These are phyloP conservation scores for Apamea monoglypha DNA, from an alignment of 2,888 invertebrate species.

Conservation along the genomic window DNA sequence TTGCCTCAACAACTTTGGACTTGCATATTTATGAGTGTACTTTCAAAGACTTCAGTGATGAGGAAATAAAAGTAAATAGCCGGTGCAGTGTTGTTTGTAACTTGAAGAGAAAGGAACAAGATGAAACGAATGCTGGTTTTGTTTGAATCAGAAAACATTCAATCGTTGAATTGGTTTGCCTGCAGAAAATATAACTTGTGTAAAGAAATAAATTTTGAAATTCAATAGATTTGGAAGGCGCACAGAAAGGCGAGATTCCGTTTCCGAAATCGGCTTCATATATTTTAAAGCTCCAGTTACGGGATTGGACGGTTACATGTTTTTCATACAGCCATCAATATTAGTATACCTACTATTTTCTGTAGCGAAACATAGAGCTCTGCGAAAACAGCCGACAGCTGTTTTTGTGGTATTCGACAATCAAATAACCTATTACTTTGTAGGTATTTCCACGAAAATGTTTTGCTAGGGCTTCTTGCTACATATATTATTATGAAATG, in stretches of 20 bases:
- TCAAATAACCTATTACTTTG: constrained; percentile 35
- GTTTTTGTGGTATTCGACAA: constrained; percentile 31
- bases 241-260: constrained; percentile 47
- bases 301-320: constrained; percentile 46
- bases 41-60: constrained; percentile 86
- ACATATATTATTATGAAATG: not conserved
- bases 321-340: constrained; percentile 34
- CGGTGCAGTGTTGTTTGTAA: constrained; percentile 77
- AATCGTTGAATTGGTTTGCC: constrained; percentile 22
- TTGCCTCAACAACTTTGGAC: constrained; percentile 81
- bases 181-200: constrained; percentile 22
- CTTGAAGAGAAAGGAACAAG: constrained; percentile 71
- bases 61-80: constrained; percentile 84
- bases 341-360: constrained; percentile 43
- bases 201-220: constrained; percentile 48
- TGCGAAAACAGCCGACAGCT: constrained; percentile 11
- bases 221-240: constrained; percentile 40
- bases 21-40: constrained; percentile 87
- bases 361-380: constrained; percentile 26
- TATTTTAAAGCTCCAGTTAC: constrained; percentile 57
- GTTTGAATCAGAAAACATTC: constrained; percentile 51
- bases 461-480: constrained; percentile 19
- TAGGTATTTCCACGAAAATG: constrained; percentile 5
- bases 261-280: constrained; percentile 55
- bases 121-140: constrained; percentile 66